A percentile compares a stretch with the other conserved stretches of the same genome.
Evolutionary conservation across 2,797 vertebrate species (phyloP).

Genomic region (Todus mexicanus): DNA sequence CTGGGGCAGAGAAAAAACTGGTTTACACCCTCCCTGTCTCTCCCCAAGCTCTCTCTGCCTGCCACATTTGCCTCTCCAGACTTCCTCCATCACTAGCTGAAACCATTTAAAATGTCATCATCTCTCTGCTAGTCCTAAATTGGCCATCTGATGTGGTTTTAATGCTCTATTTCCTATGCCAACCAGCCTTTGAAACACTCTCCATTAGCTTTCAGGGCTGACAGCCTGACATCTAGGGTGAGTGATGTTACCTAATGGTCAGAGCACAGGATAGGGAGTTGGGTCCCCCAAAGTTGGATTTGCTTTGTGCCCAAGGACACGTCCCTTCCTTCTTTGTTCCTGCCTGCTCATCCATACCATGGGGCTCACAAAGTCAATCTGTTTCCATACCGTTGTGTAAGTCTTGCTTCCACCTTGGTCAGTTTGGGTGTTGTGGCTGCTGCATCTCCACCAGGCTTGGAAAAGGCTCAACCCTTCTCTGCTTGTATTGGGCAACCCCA

Average conservation of each 20-base stretch:
- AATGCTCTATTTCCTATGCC: constrained; percentile 34
- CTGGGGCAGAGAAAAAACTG: background rate
- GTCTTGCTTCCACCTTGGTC: background rate
- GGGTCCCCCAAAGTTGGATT: background rate
- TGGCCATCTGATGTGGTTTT: constrained; percentile 17
- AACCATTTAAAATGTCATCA: constrained; percentile 33
- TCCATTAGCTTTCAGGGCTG: background rate
- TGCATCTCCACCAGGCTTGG: background rate
- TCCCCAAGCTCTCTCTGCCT: background rate
- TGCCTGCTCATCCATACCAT: background rate
- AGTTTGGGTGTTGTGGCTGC: accelerated
- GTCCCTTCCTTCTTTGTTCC: background rate
- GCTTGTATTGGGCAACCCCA: background rate
- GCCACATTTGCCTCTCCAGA: background rate
- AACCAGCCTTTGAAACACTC: background rate
- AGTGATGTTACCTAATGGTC: background rate
- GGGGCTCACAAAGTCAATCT: background rate
- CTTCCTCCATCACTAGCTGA: background rate
- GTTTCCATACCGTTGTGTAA: background rate
- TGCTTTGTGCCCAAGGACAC: background rate
- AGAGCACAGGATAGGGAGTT: background rate
- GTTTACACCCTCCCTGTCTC: background rate
- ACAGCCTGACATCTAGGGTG: background rate
- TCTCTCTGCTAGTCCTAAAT: constrained; percentile 31
- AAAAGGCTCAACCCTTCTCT: background rate